Evolutionary conservation across 2,888 invertebrate genomes (phyloP).

Genomic region (Caenorhabditis sp.): DNA sequence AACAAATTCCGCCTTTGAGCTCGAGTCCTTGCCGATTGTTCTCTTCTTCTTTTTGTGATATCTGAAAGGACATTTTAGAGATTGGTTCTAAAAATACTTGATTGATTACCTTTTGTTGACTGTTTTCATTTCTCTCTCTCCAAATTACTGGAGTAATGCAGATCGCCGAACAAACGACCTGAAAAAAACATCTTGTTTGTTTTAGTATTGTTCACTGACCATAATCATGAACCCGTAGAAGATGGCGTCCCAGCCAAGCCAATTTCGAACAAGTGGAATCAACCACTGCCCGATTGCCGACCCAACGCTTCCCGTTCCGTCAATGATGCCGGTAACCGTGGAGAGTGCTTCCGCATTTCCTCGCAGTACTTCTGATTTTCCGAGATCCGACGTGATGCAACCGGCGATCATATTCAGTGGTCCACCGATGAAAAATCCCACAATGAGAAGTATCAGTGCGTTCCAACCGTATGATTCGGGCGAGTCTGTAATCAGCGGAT

Average conservation of each 20-base stretch:
- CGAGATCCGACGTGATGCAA: conserved; percentile 84
- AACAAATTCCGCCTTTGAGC: neutral
- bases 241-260: conserved; percentile 69
- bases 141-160: conserved; percentile 48
- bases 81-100: neutral
- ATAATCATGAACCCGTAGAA: conserved; percentile 73
- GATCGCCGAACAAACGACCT: conserved; percentile 40
- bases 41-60: conserved; percentile 22
- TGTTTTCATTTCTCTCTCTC: conserved; percentile 44
- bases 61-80: conserved; percentile 6
- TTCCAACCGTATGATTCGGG: conserved; percentile 82
- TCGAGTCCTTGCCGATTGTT: conserved; percentile 8
- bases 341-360: conserved; percentile 84
- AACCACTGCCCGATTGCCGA: conserved; percentile 84
- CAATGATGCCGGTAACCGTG: conserved; percentile 84
- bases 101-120: conserved; percentile 28
- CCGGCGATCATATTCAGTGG: conserved; percentile 84
- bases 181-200: neutral
- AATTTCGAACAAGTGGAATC: conserved; percentile 79
- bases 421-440: conserved; percentile 84
- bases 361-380: conserved; percentile 78
- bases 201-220: conserved; percentile 40
- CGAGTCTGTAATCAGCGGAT: conserved; percentile 78
- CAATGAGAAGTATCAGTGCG: conserved; percentile 83
- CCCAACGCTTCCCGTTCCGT: conserved; percentile 84